Evolutionary conservation across 2,113 vertebrate genomes (phyloP), one percentile per base, ranked within the genome.

Genomic region (Sturnira hondurensis): DNA sequence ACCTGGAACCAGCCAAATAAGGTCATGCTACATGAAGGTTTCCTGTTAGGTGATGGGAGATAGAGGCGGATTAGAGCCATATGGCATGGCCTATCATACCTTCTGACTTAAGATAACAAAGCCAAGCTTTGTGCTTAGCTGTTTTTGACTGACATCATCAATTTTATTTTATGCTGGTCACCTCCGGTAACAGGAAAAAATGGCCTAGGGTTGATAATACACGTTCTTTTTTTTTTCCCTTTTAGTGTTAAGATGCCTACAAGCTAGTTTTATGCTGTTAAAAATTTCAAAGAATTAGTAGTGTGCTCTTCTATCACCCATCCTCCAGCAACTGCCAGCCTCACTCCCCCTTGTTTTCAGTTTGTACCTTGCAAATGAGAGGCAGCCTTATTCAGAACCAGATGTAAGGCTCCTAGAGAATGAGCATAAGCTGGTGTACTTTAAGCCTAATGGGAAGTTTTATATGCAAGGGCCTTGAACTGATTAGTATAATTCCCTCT

Each of bases 401-500:
- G 99, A 99, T 99, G 98, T 98, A 98, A 98, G 98, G 98, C 98
- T 99, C 98, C 98, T 98, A 98, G 97, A 99, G 99, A 99, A 99
- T 98, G 98, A 99, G 95, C 98, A 96, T 98, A 98, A 98, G 98
- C 99, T 98, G 98, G 98, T 99, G 99, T 99, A 99, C 99, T 99
- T 98, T 99, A 99, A 99, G 99, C 99, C 99, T 99, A 99, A 99
- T 99, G 99, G 99, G 99, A 99, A 99, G 99, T 99, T 99, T 99
- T 99, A 99, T 99, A 99, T 99, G 98, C 98, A 98, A 99, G 99
- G 99, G 99, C 99, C 99, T 99, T 99, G 99, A 99, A 99, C 99
- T 99, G 99, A 99, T 99, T 99, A 99, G 99, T 99, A 99, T 99
- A 99, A 99, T 99, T 99, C 99, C 99, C 99, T 99, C 99, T 99